These are phyloP conservation scores for Erynnis tages DNA, from an alignment of 2,888 invertebrate genomes.

Conservation along the genomic window DNA sequence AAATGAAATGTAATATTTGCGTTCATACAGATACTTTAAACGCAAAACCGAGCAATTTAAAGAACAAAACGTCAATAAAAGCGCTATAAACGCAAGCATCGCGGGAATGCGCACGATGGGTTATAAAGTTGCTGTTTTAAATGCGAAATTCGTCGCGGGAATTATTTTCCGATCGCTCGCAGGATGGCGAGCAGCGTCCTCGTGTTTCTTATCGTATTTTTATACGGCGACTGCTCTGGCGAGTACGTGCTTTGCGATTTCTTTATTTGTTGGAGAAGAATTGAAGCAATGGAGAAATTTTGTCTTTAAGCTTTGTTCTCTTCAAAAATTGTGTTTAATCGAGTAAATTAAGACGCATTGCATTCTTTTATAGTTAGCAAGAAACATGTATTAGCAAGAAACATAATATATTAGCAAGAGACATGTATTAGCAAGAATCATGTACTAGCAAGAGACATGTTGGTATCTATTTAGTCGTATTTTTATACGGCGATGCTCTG, in stretches of 20 bases:
- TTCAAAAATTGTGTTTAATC: too few species aligned
- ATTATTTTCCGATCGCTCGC: constrained; percentile 28
- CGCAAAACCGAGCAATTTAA: constrained; percentile 36
- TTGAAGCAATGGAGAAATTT: background rate
- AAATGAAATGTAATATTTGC: background rate
- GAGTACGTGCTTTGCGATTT: constrained; percentile 24
- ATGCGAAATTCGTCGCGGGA: constrained; percentile 31
- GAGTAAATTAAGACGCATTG: too few species aligned
- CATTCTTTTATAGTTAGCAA: too few species aligned
- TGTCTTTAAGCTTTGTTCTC: too few species aligned
- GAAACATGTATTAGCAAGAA: too few species aligned
- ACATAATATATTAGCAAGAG: too few species aligned
- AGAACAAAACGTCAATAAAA: constrained; percentile 42
- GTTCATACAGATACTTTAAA: constrained; percentile 34
- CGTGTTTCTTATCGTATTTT: constrained; percentile 26
- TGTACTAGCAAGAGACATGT: too few species aligned
- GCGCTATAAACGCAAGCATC: constrained; percentile 37
- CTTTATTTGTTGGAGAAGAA: background rate
- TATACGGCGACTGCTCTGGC: constrained; percentile 17
- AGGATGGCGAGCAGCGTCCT: constrained; percentile 18
- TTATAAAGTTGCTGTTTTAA: constrained; percentile 35
- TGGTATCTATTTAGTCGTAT: too few species aligned
- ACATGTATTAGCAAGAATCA: too few species aligned
- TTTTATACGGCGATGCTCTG: constrained; percentile 21
- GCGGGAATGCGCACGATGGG: constrained; percentile 36